Percentiles rank a stretch among this genome's conserved stretches.
These are phyloP conservation scores for Stylophora pistillata DNA, from an alignment of 64 coral and sea anemone species.

Conservation along the genomic window DNA sequence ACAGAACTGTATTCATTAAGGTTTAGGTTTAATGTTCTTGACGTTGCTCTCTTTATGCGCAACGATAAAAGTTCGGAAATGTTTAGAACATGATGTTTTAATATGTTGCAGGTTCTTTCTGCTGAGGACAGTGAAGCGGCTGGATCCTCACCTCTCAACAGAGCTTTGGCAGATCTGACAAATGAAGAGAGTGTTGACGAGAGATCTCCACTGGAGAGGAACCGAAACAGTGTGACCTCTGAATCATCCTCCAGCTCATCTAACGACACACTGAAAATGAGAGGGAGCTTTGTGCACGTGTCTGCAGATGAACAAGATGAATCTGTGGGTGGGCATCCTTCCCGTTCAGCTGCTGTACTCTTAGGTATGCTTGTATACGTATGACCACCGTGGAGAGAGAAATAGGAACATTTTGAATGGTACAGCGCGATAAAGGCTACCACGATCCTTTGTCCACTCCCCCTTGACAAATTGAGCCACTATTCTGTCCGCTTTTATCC, in stretches of 20 bases:
- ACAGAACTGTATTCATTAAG: too few relatives aligned
- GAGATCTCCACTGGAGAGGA: slow-evolving; percentile 25
- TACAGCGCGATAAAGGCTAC: not conserved
- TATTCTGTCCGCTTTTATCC: too few relatives aligned
- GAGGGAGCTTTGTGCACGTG: slow-evolving; percentile 16
- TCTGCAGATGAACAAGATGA: slow-evolving; percentile 60
- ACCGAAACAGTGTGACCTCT: slow-evolving; percentile 43
- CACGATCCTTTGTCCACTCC: not conserved
- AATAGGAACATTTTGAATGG: too few relatives aligned
- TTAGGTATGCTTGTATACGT: slow-evolving; percentile 34
- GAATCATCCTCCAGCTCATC: slow-evolving; percentile 58
- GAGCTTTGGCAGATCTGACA: slow-evolving; percentile 43
- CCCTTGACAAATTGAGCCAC: not conserved
- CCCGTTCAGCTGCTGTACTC: slow-evolving; percentile 44
- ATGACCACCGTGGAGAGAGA: not conserved
- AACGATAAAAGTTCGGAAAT: not conserved
- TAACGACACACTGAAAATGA: slow-evolving; percentile 64
- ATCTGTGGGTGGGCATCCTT: not conserved
- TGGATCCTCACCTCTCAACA: slow-evolving; percentile 26
- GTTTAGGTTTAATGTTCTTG: too few relatives aligned
- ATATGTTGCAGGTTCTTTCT: slow-evolving; percentile 16
- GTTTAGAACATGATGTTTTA: not conserved
- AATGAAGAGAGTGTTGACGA: slow-evolving; percentile 75
- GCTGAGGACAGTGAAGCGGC: slow-evolving; percentile 39
- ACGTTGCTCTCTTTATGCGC: too few relatives aligned